Evolutionary conservation across 2,888 invertebrate species (phyloP), one percentile per base, ranked within the genome.

Genomic region (Tuberolachnus salignus): DNA sequence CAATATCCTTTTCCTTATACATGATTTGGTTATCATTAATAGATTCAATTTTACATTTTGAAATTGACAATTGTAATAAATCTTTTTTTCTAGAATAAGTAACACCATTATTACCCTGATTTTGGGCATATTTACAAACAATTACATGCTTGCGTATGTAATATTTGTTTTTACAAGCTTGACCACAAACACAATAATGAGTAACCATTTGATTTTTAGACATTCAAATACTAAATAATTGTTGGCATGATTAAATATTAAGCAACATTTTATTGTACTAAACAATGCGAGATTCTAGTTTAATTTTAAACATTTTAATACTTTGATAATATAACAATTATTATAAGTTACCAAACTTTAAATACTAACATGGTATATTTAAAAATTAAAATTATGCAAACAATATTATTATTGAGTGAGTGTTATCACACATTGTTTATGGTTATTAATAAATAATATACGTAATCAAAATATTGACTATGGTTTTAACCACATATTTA

Each of bases 111-210:
- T 14, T 13, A 21, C 8, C 13, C 14, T 42, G 34, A 11, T 63
- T 34, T 73, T 73, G 72, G 26, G 51, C 72, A 73, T 63, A 6
- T 21, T 73, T 19, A 3, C 72, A 73, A 34, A 51, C 9, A 0
- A 3, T 63, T 19, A 73, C 26, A 42, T 73, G 72, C 16, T 63
- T 51, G 11, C 51, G 51, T 11, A 73, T 0, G 51, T 51, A 34
- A 34, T 10, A 16, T 73, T 73, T 73, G 19, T 16, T 19, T 14
- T 6, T 34, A 42, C 11, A 63, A 34, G 19, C 21, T 63, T 73
- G 10, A 51, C 51, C 13, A 63, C 72, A 73, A 63, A 73, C 42
- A 3, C 61, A 73, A 16, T 9, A 19, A 11, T 42, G 21, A 16
- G 2, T 8, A 23, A 1, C 0, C 2, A 16, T 8, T 26, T 23